These are phyloP conservation scores for Calliopum simillimum DNA, from an alignment of 2,888 invertebrate genomes.

Conservation along the genomic window DNA sequence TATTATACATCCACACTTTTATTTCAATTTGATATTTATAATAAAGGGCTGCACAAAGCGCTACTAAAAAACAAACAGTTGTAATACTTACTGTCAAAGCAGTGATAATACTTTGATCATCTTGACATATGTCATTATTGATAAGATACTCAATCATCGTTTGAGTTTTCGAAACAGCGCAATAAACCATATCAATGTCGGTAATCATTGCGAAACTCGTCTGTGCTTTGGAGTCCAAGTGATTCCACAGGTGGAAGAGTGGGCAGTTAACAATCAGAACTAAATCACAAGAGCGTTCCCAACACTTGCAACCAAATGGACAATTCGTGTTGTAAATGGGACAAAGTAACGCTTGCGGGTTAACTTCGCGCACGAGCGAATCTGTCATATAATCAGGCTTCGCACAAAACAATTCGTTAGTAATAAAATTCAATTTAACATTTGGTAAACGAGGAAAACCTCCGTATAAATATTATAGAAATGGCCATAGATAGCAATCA, in stretches of 20 bases:
- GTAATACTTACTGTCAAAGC: conserved; percentile 65
- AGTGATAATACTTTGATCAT: conserved; percentile 59
- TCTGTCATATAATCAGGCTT: no score
- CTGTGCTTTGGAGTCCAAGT: conserved; percentile 60
- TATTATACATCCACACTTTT: conserved; percentile 77
- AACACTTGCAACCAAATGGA: no score
- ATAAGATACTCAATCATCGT: conserved; percentile 49
- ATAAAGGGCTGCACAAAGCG: conserved; percentile 69
- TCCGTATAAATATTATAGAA: conserved; percentile 47
- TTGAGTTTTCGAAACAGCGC: conserved; percentile 50
- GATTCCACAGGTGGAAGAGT: no score
- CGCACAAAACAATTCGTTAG: no score
- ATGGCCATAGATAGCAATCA: no score
- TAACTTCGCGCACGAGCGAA: no score
- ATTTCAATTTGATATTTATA: conserved; percentile 73
- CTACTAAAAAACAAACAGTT: conserved; percentile 68
- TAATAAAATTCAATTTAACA: no score
- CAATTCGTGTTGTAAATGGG: no score
- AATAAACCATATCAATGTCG: conserved; percentile 59
- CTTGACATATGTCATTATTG: conserved; percentile 67
- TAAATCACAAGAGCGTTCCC: no score
- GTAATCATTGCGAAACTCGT: conserved; percentile 63
- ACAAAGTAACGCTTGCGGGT: no score
- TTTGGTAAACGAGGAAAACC: no score
- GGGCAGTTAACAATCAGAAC: no score